Conservation (phyloP, 2,888 invertebrate genomes). For the Synanthedon formicaeformis region DNA sequence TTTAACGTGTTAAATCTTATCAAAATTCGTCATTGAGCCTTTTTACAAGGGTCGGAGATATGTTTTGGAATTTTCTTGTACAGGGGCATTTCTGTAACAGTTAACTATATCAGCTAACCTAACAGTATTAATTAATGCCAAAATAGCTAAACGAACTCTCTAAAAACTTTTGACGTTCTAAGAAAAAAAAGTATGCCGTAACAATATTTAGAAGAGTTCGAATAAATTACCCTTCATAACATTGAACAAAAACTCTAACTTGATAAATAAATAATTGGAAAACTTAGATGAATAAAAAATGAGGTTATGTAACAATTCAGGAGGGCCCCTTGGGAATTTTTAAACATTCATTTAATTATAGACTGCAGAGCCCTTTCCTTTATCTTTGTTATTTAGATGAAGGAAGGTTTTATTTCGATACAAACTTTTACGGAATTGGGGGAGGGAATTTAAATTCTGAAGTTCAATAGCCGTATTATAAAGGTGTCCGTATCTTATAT, state of each 20-base stretch:
- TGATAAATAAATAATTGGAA: conserved; percentile 5
- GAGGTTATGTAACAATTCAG: background rate
- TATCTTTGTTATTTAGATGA: conserved; percentile 11
- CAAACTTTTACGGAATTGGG: conserved; percentile 39
- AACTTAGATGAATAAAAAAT: conserved; percentile 2
- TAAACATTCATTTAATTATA: conserved; percentile 17
- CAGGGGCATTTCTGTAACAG: no score
- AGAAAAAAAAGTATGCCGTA: no score
- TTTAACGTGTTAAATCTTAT: no score
- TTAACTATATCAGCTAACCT: no score
- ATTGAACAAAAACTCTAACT: background rate
- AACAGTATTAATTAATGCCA: no score
- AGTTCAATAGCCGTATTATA: conserved; percentile 3
- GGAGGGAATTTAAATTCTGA: conserved; percentile 59
- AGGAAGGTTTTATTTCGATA: conserved; percentile 24
- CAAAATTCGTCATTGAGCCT: no score
- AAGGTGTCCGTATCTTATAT: no score
- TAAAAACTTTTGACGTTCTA: no score
- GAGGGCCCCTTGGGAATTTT: background rate
- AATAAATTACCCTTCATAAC: background rate
- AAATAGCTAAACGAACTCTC: no score
- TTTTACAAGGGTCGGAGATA: no score
- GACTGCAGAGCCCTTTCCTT: conserved; percentile 8
- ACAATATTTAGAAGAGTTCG: no score
- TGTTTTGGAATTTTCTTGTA: no score